Conservation (phyloP, 2,888 invertebrate genomes). For the Chrysodeixis includens region DNA sequence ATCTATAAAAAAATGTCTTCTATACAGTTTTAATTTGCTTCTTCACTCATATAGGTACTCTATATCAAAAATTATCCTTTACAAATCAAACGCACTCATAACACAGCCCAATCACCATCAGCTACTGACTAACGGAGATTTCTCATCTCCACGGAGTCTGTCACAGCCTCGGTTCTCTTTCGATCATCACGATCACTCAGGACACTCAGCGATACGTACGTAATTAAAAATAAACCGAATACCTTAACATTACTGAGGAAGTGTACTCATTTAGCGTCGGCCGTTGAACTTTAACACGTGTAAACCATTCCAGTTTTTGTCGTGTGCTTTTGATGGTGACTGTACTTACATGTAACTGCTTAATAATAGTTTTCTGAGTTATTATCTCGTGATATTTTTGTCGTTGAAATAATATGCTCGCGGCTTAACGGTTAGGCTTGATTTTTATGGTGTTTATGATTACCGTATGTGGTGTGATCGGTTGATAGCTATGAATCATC, state of each 20-base stretch:
- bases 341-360: conserved; percentile 38
- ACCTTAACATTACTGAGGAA: conserved; percentile 73
- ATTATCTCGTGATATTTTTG: conserved; percentile 42
- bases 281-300: conserved; percentile 80
- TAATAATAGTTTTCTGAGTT: conserved; percentile 44
- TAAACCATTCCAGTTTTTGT: conserved; percentile 58
- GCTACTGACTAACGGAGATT: background rate
- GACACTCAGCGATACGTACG: conserved; percentile 64
- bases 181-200: conserved; percentile 51
- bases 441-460: conserved; percentile 8
- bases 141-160: conserved; percentile 14
- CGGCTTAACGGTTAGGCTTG: conserved; percentile 14
- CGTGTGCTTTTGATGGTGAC: conserved; percentile 44
- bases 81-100: background rate
- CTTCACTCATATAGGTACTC: too few relatives aligned
- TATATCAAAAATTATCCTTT: too few relatives aligned
- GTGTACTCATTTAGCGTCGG: conserved; percentile 80
- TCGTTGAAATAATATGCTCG: conserved; percentile 46
- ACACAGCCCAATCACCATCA: background rate
- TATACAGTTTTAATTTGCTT: too few relatives aligned
- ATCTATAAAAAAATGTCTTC: too few relatives aligned
- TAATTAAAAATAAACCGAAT: conserved; percentile 62
- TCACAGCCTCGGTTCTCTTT: conserved; percentile 42
- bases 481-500: conserved; percentile 1
- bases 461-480: conserved; percentile 14